Percentiles rank a stretch among this genome's conserved stretches.
phyloP scores from a whole-genome alignment of 1,140 invertebrate genomes.

The Cylas formicarius region DNA sequence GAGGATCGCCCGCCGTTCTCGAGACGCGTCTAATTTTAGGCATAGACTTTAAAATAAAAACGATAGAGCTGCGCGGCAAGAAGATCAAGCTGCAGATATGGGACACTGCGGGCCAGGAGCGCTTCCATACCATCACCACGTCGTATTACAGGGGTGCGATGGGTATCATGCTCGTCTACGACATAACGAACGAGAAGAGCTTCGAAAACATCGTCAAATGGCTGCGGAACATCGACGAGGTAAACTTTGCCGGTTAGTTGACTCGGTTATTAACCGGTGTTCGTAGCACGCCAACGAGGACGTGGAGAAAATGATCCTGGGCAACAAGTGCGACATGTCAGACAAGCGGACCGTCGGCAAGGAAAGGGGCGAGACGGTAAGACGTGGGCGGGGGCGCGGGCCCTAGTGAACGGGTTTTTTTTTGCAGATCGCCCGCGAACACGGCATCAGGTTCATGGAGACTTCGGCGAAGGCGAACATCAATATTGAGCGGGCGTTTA shows the following conservation, averaged over 20 bases:
- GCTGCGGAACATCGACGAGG: conserved; percentile 96
- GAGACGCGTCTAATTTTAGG: conserved; percentile 59
- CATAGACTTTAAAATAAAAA: conserved; percentile 99
- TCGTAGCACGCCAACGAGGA: conserved; percentile 96
- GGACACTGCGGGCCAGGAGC: conserved; percentile 92
- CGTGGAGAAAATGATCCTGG: conserved; percentile 99
- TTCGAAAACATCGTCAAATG: conserved; percentile 99
- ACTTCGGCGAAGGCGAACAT: conserved; percentile 97
- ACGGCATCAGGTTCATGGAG: conserved; percentile 97
- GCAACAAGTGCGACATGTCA: conserved; percentile 99
- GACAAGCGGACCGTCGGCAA: conserved; percentile 90
- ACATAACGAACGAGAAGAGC: conserved; percentile 96
- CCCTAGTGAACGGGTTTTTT: neutral
- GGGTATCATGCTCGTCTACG: conserved; percentile 98
- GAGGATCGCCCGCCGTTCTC: conserved; percentile 40
- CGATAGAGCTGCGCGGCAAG: conserved; percentile 93
- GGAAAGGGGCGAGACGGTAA: conserved; percentile 80
- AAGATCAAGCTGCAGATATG: conserved; percentile 99
- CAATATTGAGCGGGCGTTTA: conserved; percentile 96
- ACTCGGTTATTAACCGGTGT: conserved; percentile 9
- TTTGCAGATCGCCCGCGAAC: conserved; percentile 88
- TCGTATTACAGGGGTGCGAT: conserved; percentile 96
- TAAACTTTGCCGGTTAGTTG: conserved; percentile 34
- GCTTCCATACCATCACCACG: conserved; percentile 96
- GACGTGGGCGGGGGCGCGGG: no score